Base-by-base conservation (phyloP, 2,888 invertebrate genomes). In the Orchesella flavescens region DNA sequence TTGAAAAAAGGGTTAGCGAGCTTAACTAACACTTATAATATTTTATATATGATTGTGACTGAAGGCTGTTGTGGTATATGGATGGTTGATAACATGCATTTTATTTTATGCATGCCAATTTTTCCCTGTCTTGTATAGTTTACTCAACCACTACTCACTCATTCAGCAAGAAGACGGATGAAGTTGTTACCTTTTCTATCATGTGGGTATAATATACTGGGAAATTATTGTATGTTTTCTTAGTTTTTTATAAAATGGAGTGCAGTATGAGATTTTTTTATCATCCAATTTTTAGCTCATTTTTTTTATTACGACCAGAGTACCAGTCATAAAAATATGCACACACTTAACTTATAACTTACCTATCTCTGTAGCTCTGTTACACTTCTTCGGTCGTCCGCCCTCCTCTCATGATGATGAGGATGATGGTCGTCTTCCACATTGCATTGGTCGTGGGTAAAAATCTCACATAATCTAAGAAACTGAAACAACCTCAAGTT, bases 401-500 rank as follows among this genome's bases (percentile, higher is more conserved):
- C 10, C 43, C 44, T 44, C 46, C 44, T 66, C 17, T 66, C 44
- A 43, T 46, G 17, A 43, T 46, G 17, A 17, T 63, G 34, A 34
- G 34, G 34, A 34, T 34, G 34, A 34, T 34, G 34, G 7, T 34
- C 34, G 44, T 66, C 46, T 44, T 66, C 66, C 46, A 66, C 59
- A 10, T 66, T 59, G 34, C 34, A 19, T 61, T 66, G 19, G 66
- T 61, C 19, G 66, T 77, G 77, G 77, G 77, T 69, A 77, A 77
- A 77, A 77, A 69, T 77, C 69, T 77, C 77, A 77, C 61, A 69
- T 77, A 77, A 69, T 59, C 68, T 61, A 61, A 59, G 44, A 57
- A 57, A 77, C 43, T 77, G 71, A 78, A 71, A 78, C 61, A 79
- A 55, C 44, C 78, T 72, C 78, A 55, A 77, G 77, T 69, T 59